phyloP scores from a whole-genome alignment of 92 coral and sea anemone species.

The Epizoanthus rinbou region DNA sequence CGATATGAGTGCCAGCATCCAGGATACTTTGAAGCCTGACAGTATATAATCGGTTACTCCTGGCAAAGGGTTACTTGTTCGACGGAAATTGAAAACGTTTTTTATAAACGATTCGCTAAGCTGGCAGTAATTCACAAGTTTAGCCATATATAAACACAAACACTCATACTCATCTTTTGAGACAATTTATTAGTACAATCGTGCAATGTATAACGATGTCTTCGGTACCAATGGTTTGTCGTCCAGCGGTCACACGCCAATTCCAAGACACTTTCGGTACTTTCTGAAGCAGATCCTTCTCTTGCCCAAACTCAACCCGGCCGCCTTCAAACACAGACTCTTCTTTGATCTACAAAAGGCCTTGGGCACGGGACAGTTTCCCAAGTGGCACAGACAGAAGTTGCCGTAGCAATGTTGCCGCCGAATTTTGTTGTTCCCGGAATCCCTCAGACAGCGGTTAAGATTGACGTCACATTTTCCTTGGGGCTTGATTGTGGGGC shows the following conservation, averaged over 20 bases:
- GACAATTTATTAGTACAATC: not conserved
- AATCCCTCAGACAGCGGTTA: conserved; percentile 24
- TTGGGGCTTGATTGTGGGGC: conserved; percentile 32
- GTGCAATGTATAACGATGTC: not conserved
- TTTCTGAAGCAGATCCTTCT: not conserved
- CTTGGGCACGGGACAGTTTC: conserved; percentile 28
- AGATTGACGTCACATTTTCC: conserved; percentile 25
- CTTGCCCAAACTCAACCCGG: not conserved
- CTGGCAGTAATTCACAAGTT: too few species aligned
- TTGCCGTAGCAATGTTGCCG: conserved; percentile 26
- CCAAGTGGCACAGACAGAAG: conserved; percentile 34
- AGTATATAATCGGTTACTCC: too few species aligned
- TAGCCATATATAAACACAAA: too few species aligned
- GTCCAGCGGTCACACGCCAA: not conserved
- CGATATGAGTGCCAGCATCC: too few species aligned
- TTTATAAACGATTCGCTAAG: too few species aligned
- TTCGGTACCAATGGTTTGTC: not conserved
- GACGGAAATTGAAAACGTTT: too few species aligned
- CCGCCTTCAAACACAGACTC: not conserved
- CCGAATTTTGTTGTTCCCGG: conserved; percentile 12
- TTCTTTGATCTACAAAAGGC: not conserved
- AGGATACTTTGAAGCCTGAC: too few species aligned
- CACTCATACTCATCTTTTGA: not conserved
- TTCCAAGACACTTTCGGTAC: conserved; percentile 13
- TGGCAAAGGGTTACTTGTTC: too few species aligned